Evolutionary conservation across 2,888 invertebrate species (phyloP), one percentile per base, ranked within the genome.

Genomic region (Cephus nigrinus): DNA sequence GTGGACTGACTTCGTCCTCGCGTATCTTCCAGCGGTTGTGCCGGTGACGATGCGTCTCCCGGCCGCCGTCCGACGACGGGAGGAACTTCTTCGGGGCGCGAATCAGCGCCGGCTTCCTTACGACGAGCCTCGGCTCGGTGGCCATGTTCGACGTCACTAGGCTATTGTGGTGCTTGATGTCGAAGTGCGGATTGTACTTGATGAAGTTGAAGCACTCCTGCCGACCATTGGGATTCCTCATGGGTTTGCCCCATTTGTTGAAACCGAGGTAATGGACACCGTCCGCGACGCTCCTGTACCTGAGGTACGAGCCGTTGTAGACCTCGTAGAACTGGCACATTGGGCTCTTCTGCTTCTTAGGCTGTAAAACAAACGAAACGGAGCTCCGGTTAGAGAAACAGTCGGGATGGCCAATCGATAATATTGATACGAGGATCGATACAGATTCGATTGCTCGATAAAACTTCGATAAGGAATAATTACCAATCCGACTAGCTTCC

Each of bases 401-500:
- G 1, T 15, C 1, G 2, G 23, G 2, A 55, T 5, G 23, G 55
- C 5, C 4, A 40, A 40, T 40, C 40, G 40, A 40, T 40, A 40
- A 15, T 23, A 40, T 40, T 36, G 3, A 36, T 4, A 40, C 15
- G 4, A 15, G 4, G 15, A 40, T 55, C 55, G 55, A 55, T 55
- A 23, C 9, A 9, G 55, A 55, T 5, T 55, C 9, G 55, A 55
- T 55, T 5, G 2, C 23, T 1, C 23, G 9, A 55, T 2, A 9
- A 55, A 23, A 55, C 0, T 5, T 55, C 0, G 5, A 15, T 9
- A 55, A 23, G 9, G 9, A 55, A 77, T 79, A 89, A 89, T 93
- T 92, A 95, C 94, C 93, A 94, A 93, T 93, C 95, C 95, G 86
- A 95, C 94, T 89, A 95, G 93, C 92, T 94, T 94, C 93, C 95